phyloP scores from a whole-genome alignment of 1,140 invertebrate genomes.

The Parapsyche elsis region DNA sequence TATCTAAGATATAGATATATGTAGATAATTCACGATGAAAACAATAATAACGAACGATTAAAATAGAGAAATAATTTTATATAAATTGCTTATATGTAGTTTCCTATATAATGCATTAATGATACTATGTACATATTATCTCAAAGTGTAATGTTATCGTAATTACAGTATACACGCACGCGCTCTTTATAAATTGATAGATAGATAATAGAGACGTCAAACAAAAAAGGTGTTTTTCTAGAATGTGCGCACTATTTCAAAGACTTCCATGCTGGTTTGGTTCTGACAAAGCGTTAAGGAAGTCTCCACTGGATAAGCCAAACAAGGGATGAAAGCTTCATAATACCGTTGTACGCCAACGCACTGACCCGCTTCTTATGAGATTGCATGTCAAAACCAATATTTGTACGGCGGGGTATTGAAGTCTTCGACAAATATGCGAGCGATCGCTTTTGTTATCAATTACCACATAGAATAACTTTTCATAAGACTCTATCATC shows the following conservation, averaged over 20 bases:
- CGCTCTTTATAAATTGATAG: too few species aligned
- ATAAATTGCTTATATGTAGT: too few species aligned
- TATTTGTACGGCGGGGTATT: slow-evolving; percentile 17
- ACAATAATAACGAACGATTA: too few species aligned
- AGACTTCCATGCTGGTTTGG: neutral
- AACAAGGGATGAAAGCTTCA: neutral
- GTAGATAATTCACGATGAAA: too few species aligned
- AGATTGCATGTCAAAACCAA: slow-evolving; percentile 43
- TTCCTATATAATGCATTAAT: too few species aligned
- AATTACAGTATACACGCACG: too few species aligned
- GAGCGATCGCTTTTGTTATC: slow-evolving; percentile 32
- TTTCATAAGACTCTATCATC: neutral
- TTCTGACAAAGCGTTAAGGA: slow-evolving; percentile 12
- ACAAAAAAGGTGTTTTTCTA: neutral
- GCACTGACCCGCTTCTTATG: slow-evolving; percentile 18
- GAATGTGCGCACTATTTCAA: neutral
- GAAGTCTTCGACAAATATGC: slow-evolving; percentile 31
- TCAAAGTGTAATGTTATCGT: too few species aligned
- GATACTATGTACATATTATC: too few species aligned
- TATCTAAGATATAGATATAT: too few species aligned
- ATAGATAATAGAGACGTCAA: too few species aligned
- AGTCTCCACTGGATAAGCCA: slow-evolving; percentile 24
- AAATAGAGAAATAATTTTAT: too few species aligned
- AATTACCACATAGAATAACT: slow-evolving; percentile 28
- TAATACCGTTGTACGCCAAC: neutral